A percentile compares a stretch with the other conserved stretches of the same genome.
Conservation (phyloP, 2,888 invertebrate genomes). For the Arrhopalites spinosus region DNA sequence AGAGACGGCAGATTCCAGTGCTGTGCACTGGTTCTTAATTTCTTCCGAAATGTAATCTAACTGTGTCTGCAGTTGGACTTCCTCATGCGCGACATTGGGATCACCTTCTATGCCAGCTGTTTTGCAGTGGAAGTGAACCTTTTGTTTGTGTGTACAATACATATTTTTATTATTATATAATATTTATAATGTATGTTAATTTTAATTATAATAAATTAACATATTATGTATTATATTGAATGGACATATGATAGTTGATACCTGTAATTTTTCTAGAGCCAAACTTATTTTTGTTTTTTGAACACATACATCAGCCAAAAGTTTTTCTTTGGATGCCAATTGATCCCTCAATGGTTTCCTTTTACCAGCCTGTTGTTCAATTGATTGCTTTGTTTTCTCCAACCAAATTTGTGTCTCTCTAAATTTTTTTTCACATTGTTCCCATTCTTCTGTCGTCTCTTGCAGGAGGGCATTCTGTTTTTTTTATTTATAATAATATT, state of each 20-base stretch:
- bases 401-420: conserved; percentile 88
- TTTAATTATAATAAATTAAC: no score
- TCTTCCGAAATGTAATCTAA: conserved; percentile 70
- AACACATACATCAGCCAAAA: conserved; percentile 74
- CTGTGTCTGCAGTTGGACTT: conserved; percentile 71
- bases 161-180: no score
- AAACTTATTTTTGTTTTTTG: conserved; percentile 88
- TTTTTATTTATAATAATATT: neutral
- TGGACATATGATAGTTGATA: no score
- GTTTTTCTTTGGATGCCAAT: conserved; percentile 81
- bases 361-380: conserved; percentile 80
- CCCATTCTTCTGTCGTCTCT: conserved; percentile 94
- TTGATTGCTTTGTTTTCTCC: conserved; percentile 76
- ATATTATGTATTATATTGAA: no score
- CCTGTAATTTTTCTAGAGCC: conserved; percentile 88
- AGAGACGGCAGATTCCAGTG: conserved; percentile 75
- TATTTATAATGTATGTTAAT: no score
- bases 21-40: conserved; percentile 69
- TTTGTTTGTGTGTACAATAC: conserved; percentile 42
- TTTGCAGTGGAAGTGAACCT: conserved; percentile 77
- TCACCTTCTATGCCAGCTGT: conserved; percentile 78
- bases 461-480: conserved; percentile 82
- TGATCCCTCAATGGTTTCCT: conserved; percentile 88
- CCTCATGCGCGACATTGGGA: conserved; percentile 73
- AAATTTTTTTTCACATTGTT: conserved; percentile 91